Percentiles rank a stretch among this genome's conserved stretches.
phyloP scores from a whole-genome alignment of 2,113 vertebrate genomes.

The Tragelaphus buxtoni region DNA sequence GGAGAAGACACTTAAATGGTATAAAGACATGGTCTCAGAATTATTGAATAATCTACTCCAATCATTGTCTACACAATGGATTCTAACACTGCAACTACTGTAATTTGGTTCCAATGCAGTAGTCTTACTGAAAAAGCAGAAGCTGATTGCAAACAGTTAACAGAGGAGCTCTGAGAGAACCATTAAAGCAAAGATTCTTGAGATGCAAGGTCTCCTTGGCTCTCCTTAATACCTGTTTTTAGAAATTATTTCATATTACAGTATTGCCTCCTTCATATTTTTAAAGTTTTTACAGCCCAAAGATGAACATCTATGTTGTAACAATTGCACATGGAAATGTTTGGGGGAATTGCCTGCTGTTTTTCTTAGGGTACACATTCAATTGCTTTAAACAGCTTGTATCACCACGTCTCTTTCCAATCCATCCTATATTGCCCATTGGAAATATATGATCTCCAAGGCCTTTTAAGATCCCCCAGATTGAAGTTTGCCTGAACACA shows the following conservation, averaged over 20 bases:
- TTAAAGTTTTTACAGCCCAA: not conserved
- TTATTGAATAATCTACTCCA: not conserved
- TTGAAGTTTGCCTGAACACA: not conserved
- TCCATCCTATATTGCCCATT: not conserved
- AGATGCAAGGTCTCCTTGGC: not conserved
- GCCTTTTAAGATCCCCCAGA: not conserved
- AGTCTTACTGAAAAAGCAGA: not conserved
- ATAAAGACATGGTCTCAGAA: not conserved
- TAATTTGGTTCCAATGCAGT: not conserved
- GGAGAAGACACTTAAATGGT: not conserved
- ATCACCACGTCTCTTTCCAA: not conserved
- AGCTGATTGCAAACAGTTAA: no score
- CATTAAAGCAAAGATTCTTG: not conserved
- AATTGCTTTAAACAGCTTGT: not conserved
- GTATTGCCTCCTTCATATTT: not conserved
- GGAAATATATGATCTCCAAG: not conserved
- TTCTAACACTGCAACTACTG: not conserved
- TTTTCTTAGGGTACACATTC: not conserved
- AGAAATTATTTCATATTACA: not conserved
- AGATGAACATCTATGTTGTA: not conserved
- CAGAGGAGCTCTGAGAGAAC: not conserved
- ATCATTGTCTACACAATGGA: not conserved
- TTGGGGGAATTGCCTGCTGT: not conserved
- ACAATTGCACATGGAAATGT: fast-evolving
- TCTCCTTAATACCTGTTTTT: not conserved